Conservation (phyloP, 1,140 invertebrate genomes). For the Dufourea novaeangliae region DNA sequence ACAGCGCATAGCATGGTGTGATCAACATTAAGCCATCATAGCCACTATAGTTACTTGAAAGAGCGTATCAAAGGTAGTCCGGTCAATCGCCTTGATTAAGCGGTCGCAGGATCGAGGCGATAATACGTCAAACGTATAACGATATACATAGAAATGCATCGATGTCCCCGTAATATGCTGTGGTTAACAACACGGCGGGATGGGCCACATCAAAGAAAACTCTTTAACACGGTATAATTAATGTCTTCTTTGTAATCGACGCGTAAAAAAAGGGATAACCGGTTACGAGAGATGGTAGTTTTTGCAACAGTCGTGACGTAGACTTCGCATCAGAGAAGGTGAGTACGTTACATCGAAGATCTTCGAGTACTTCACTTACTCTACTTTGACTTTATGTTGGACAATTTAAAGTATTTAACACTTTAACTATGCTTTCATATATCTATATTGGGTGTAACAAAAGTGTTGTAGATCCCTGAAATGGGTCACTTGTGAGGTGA, state of each 20-base stretch:
- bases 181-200: conserved; percentile 30
- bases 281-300: background rate
- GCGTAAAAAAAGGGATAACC: background rate
- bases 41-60: conserved; percentile 30
- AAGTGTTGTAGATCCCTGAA: no score
- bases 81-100: conserved; percentile 52
- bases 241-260: conserved; percentile 27
- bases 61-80: conserved; percentile 49
- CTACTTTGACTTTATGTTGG: no score
- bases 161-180: conserved; percentile 29
- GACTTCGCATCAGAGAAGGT: background rate
- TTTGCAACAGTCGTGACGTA: background rate
- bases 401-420: no score
- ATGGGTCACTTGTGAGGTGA: no score
- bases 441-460: no score
- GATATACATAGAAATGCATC: conserved; percentile 42
- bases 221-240: conserved; percentile 49
- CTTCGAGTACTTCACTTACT: background rate
- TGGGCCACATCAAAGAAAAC: conserved; percentile 44
- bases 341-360: background rate
- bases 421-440: no score
- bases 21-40: conserved; percentile 31
- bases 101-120: conserved; percentile 45
- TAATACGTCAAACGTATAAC: conserved; percentile 45
- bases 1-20: background rate